phyloP scores from a whole-genome alignment of 2,888 invertebrate genomes.

The Escarpia spicata region DNA sequence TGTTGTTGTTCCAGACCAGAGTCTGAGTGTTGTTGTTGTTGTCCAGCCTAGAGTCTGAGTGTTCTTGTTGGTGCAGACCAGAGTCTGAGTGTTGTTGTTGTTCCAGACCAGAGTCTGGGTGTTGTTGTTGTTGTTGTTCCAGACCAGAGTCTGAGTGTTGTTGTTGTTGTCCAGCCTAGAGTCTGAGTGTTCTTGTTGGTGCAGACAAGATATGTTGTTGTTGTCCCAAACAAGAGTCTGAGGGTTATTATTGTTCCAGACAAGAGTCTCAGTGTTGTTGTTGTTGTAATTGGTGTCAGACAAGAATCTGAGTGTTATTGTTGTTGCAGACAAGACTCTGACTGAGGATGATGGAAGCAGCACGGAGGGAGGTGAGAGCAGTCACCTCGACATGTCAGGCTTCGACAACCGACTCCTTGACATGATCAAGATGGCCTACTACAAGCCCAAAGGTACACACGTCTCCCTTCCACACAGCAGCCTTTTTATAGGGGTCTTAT shows the following conservation, averaged over 20 bases:
- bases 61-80: no score
- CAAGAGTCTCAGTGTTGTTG: neutral
- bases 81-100: no score
- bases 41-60: no score
- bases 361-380: neutral
- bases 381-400: neutral
- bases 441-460: neutral
- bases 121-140: neutral
- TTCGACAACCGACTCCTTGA: neutral
- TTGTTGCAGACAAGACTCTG: slow-evolving; percentile 5
- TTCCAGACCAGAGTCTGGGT: neutral
- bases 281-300: neutral
- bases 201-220: neutral
- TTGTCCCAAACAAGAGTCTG: neutral
- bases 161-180: neutral
- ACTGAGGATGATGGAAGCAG: neutral
- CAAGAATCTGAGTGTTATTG: neutral
- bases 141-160: neutral
- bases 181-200: neutral
- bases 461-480: neutral
- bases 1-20: no score
- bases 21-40: no score
- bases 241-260: neutral
- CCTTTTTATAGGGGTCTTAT: neutral
- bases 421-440: slow-evolving; percentile 11